Evolutionary conservation across 2,113 vertebrate species (phyloP).

Genomic region (Eulemur rufifrons): DNA sequence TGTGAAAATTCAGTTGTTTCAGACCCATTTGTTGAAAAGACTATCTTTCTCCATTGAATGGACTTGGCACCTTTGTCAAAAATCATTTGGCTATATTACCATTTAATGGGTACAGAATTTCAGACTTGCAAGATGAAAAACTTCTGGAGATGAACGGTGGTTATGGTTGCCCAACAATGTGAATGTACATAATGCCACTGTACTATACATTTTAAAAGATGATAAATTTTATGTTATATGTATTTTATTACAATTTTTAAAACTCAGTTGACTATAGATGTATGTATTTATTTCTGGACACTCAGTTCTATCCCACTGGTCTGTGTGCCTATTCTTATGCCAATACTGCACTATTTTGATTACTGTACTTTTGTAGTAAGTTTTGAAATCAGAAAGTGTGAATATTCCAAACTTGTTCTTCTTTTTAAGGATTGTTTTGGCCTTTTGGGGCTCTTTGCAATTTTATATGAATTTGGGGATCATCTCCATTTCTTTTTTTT

Average conservation of each 20-base stretch:
- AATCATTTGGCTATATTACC: not conserved
- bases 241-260: not conserved
- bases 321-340: not conserved
- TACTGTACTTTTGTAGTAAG: not conserved
- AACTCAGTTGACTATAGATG: not conserved
- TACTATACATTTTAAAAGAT: not conserved
- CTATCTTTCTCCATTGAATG: not conserved
- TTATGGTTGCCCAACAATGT: too few species aligned
- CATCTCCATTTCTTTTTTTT: too few species aligned
- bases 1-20: not conserved
- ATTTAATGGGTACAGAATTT: not conserved
- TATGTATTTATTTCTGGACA: not conserved
- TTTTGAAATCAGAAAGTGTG: not conserved
- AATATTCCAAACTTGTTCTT: not conserved
- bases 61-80: not conserved
- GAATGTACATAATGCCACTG: not conserved
- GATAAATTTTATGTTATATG: not conserved
- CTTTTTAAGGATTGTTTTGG: slow-evolving; percentile 16
- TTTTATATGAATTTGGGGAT: not conserved
- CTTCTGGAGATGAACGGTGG: not conserved
- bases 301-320: not conserved
- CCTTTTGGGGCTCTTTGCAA: not conserved
- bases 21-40: not conserved
- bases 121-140: not conserved
- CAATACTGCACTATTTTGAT: not conserved